Evolutionary conservation across 1,140 invertebrate species (phyloP), one percentile per base, ranked within the genome.

Genomic region (Apis florea): DNA sequence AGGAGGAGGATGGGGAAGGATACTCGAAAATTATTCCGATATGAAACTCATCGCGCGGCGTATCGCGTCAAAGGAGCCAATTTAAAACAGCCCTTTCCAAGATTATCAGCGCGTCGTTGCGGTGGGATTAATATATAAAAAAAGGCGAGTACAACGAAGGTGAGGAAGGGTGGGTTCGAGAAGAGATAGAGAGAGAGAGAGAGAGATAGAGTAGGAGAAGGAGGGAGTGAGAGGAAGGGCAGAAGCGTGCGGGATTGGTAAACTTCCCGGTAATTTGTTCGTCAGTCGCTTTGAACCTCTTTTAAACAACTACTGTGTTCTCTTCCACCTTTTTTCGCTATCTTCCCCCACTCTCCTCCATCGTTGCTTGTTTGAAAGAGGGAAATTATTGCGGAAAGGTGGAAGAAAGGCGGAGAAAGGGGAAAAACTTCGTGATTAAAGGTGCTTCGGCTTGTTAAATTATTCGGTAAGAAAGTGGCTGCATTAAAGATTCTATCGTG

Each of bases 31-130:
- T 93, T 93, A 93, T 93, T 93, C 92, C 89, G 86, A 93, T 93
- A 92, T 93, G 90, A 93, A 93, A 94, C 92, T 94, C 92, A 92
- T 92, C 91, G 89, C 87, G 87, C 88, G 90, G 85, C 86, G 87
- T 88, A 88, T 88, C 83, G 90, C 89, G 90, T 94, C 93, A 94
- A 94, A 94, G 92, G 87, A 93, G 85, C 91, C 92, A 94, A 94
- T 94, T 94, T 94, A 93, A 93, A 92, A 92, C 93, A 93, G 91
- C 90, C 92, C 90, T 92, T 92, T 91, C 92, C 91, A 92, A 92
- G 91, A 94, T 92, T 92, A 93, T 90, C 89, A 92, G 88, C 86
- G 87, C 83, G 83, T 90, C 85, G 88, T 83, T 86, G 84, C 73
- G 81, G 79, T 76, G 85, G 83, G 77, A 88, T 87, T 88, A 88